Conservation (phyloP, 1,140 invertebrate species). For the Globodera rostochiensis region DNA sequence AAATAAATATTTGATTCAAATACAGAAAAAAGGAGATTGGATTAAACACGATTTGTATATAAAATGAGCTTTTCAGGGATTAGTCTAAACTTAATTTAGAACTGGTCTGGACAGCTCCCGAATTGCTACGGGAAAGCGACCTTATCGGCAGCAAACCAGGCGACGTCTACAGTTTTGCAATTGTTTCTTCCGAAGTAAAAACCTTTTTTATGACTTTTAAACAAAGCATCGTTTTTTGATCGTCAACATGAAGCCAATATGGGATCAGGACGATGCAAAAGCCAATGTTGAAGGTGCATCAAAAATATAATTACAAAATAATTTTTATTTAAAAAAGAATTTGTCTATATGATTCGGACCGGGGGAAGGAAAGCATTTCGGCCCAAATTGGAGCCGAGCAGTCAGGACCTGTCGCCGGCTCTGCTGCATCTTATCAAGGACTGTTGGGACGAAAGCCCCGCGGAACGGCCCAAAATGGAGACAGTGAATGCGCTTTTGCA, state of each 20-base stretch:
- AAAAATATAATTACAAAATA: background rate
- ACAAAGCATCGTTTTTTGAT: slow-evolving; percentile 83
- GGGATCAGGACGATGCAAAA: slow-evolving; percentile 57
- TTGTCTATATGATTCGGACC: background rate
- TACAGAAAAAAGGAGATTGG: background rate
- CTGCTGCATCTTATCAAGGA: slow-evolving; percentile 15
- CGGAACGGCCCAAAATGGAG: slow-evolving; percentile 19
- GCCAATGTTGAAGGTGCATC: background rate
- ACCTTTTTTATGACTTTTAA: slow-evolving; percentile 66
- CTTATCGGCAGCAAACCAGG: slow-evolving; percentile 34
- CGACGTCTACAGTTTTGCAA: slow-evolving; percentile 63
- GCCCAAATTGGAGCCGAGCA: background rate
- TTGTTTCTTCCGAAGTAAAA: slow-evolving; percentile 18
- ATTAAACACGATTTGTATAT: background rate
- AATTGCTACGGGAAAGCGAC: slow-evolving; percentile 71
- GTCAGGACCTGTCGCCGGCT: background rate
- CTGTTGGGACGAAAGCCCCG: slow-evolving; percentile 27
- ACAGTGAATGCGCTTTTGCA: background rate
- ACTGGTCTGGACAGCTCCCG: slow-evolving; percentile 85
- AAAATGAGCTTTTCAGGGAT: slow-evolving; percentile 28
- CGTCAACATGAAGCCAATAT: slow-evolving; percentile 75
- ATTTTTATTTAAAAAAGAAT: background rate
- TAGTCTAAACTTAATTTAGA: slow-evolving; percentile 70
- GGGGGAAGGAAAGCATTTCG: background rate
- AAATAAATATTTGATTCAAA: too few relatives aligned